These are phyloP conservation scores for Rhinella marina DNA, from an alignment of 2,797 vertebrate species.

Conservation along the genomic window DNA sequence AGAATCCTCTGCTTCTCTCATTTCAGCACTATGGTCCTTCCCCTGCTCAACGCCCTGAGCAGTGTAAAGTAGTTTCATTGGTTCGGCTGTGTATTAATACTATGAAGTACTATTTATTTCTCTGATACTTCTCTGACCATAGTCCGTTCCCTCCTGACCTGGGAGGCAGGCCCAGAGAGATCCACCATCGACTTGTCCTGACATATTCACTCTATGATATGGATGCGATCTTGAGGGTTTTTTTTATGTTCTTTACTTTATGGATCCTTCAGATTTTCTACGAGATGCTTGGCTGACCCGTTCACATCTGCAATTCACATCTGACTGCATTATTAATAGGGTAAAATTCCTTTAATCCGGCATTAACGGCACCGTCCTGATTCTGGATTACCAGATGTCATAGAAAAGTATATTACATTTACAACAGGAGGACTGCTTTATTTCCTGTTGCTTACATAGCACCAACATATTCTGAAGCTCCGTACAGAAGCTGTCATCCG, in stretches of 20 bases:
- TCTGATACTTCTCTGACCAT: conserved; percentile 15
- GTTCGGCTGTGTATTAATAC: conserved; percentile 30
- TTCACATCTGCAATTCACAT: background rate
- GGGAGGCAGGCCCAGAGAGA: background rate
- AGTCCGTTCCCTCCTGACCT: background rate
- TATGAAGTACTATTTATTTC: conserved; percentile 45
- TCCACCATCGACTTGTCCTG: background rate
- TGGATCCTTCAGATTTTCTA: background rate
- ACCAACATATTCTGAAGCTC: too few species aligned
- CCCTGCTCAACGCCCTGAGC: conserved; percentile 17
- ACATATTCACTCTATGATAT: background rate
- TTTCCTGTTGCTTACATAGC: too few species aligned
- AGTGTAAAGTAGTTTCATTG: conserved; percentile 37
- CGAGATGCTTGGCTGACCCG: background rate
- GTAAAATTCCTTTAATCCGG: background rate
- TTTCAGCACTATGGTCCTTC: conserved; percentile 16
- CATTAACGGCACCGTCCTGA: background rate
- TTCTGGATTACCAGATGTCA: too few species aligned
- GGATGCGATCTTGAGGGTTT: background rate
- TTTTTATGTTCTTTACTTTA: background rate
- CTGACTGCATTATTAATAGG: background rate
- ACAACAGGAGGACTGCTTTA: too few species aligned
- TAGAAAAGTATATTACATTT: too few species aligned
- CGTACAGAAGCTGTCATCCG: background rate
- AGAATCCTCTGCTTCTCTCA: conserved; percentile 54